Evolutionary conservation across 1,140 invertebrate genomes (phyloP).

Genomic region (Camponotus floridanus): DNA sequence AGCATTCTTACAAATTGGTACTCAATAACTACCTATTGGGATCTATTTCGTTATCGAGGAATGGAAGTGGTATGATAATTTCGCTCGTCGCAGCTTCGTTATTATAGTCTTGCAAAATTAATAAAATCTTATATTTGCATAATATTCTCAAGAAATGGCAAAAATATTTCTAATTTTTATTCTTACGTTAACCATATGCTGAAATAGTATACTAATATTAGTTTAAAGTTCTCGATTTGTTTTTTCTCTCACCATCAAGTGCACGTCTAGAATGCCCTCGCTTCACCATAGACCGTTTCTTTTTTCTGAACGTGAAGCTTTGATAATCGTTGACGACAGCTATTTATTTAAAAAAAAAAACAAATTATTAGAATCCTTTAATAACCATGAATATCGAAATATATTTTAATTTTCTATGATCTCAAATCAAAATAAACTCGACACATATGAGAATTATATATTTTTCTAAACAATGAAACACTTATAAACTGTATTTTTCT

Average conservation of each 20-base stretch:
- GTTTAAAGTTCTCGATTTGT: conserved; percentile 9
- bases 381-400: too few species aligned
- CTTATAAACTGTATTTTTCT: neutral
- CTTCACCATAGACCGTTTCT: conserved; percentile 28
- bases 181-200: conserved; percentile 1
- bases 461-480: neutral
- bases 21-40: conserved; percentile 80
- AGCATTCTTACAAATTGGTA: conserved; percentile 28
- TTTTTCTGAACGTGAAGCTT: conserved; percentile 41
- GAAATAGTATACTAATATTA: neutral
- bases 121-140: neutral
- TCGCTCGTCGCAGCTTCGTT: conserved; percentile 15
- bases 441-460: neutral
- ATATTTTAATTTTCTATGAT: neutral
- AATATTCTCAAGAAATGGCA: too few species aligned
- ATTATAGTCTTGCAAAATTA: conserved; percentile 16
- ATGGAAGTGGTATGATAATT: conserved; percentile 83
- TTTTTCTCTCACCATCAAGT: conserved; percentile 29
- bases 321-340: conserved; percentile 11
- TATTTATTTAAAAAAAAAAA: neutral
- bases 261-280: conserved; percentile 35
- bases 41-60: conserved; percentile 83
- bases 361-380: neutral
- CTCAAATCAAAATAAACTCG: neutral
- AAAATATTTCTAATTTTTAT: conserved; percentile 21